Evolutionary conservation across 2,888 invertebrate species (phyloP).

Genomic region (Catotricha subobsoleta): DNA sequence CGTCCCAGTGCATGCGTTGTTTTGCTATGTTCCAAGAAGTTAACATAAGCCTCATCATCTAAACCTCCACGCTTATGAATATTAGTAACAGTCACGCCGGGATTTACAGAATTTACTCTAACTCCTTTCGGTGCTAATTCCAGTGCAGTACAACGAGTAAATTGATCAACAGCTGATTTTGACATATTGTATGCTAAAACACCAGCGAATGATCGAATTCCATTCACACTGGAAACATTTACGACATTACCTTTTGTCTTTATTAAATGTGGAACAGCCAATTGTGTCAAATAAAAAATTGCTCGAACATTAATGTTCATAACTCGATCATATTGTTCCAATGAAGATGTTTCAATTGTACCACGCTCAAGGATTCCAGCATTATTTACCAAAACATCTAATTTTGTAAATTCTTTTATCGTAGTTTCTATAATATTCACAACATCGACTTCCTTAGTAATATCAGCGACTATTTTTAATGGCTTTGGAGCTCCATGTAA

Average conservation of each 20-base stretch:
- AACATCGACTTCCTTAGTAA: constrained; percentile 48
- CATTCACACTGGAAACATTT: constrained; percentile 73
- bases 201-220: constrained; percentile 43
- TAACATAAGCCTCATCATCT: constrained; percentile 37
- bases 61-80: constrained; percentile 47
- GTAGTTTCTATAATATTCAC: constrained; percentile 47
- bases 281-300: constrained; percentile 55
- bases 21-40: constrained; percentile 44
- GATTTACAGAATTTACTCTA: constrained; percentile 48
- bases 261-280: constrained; percentile 64
- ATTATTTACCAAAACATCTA: constrained; percentile 70
- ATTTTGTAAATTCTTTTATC: constrained; percentile 42
- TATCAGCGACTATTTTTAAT: constrained; percentile 41
- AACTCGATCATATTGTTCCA: constrained; percentile 69
- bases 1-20: constrained; percentile 50
- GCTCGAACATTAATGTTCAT: constrained; percentile 72
- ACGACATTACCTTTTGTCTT: constrained; percentile 67
- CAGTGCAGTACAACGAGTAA: constrained; percentile 50
- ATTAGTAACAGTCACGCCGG: constrained; percentile 48
- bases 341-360: constrained; percentile 55
- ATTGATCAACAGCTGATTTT: constrained; percentile 53
- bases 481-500: constrained; percentile 29
- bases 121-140: constrained; percentile 37
- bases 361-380: constrained; percentile 63
- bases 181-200: constrained; percentile 50